A percentile compares a stretch with the other conserved stretches of the same genome.
Evolutionary conservation across 2,888 invertebrate genomes (phyloP).

Genomic region (Ornithoptera alexandrae): DNA sequence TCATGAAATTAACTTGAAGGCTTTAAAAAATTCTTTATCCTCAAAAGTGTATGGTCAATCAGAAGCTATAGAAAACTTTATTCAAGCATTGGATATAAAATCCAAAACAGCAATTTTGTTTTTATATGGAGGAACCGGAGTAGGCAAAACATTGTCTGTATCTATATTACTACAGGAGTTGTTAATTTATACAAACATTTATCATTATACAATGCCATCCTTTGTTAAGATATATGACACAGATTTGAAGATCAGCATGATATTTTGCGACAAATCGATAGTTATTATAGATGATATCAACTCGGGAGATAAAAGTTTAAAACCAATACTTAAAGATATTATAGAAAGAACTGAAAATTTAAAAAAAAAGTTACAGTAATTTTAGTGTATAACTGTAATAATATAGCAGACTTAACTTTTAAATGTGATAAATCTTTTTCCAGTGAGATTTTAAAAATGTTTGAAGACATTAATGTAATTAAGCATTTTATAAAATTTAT

Average conservation of each 20-base stretch:
- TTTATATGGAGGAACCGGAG: slow-evolving; percentile 70
- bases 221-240: slow-evolving; percentile 54
- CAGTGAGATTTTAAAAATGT: slow-evolving; percentile 43
- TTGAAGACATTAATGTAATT: slow-evolving; percentile 44
- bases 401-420: slow-evolving; percentile 41
- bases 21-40: slow-evolving; percentile 44
- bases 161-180: slow-evolving; percentile 54
- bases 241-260: slow-evolving; percentile 59
- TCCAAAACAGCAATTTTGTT: slow-evolving; percentile 55
- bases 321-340: slow-evolving; percentile 46
- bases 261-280: slow-evolving; percentile 55
- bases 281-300: slow-evolving; percentile 65
- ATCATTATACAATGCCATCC: slow-evolving; percentile 68
- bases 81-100: slow-evolving; percentile 46
- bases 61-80: slow-evolving; percentile 47
- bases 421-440: slow-evolving; percentile 52
- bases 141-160: slow-evolving; percentile 66
- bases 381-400: slow-evolving; percentile 63
- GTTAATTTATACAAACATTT: slow-evolving; percentile 58
- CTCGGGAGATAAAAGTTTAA: slow-evolving; percentile 46
- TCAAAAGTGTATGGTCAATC: slow-evolving; percentile 60
- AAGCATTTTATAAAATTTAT: slow-evolving; percentile 59
- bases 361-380: slow-evolving; percentile 57
- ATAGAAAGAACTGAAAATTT: slow-evolving; percentile 55
- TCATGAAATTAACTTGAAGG: slow-evolving; percentile 44